Conservation (phyloP, 2,113 vertebrate species). For the Anhinga anhinga region DNA sequence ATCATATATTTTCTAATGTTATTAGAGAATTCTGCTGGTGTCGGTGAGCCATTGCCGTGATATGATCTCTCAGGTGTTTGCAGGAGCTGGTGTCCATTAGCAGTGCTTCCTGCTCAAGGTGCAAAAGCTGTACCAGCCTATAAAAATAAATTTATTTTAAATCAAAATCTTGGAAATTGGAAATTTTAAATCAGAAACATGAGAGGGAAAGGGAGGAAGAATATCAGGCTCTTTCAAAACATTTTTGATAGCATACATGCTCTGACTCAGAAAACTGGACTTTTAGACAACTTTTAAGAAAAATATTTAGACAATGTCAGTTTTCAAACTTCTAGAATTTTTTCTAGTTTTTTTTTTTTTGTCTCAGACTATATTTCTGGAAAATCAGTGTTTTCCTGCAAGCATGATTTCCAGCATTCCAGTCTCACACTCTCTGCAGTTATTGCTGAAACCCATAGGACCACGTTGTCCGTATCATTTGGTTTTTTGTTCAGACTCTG, state of each 20-base stretch:
- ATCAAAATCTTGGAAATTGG: not conserved
- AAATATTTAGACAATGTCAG: not conserved
- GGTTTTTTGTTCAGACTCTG: not conserved
- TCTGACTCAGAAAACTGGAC: not conserved
- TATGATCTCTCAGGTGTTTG: rapidly evolving
- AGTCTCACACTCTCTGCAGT: not conserved
- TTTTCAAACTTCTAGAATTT: not conserved
- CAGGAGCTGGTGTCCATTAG: too few relatives aligned
- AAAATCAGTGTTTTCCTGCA: not conserved
- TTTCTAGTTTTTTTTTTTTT: too few relatives aligned
- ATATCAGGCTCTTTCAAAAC: not conserved
- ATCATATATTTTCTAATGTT: rapidly evolving
- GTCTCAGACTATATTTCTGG: not conserved
- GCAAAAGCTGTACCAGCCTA: too few relatives aligned
- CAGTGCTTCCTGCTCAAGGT: not conserved
- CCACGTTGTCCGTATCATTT: rapidly evolving
- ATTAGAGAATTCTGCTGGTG: not conserved
- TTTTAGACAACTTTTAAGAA: not conserved
- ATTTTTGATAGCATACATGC: not conserved
- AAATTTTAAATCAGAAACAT: not conserved
- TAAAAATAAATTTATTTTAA: not conserved
- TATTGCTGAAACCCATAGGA: not conserved
- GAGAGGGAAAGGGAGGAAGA: not conserved
- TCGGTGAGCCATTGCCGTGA: rapidly evolving
- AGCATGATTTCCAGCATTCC: not conserved